Percentiles rank a stretch among this genome's conserved stretches.
Conservation (phyloP, 64 coral and sea anemone genomes). For the Stichodactyla helianthus region DNA sequence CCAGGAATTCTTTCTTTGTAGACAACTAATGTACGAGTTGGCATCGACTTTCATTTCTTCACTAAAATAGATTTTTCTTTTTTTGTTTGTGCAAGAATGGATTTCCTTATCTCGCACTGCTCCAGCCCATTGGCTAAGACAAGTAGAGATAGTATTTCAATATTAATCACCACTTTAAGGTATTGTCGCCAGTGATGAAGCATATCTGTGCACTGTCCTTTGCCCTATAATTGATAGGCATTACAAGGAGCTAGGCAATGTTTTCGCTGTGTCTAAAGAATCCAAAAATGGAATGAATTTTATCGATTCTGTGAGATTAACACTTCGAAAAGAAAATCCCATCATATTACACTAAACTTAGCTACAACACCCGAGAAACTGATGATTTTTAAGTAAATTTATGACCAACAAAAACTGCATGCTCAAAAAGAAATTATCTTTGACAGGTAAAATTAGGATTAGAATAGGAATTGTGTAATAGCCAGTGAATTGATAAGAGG, state of each 20-base stretch:
- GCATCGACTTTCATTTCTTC: no score
- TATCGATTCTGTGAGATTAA: background rate
- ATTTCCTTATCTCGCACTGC: background rate
- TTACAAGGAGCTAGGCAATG: background rate
- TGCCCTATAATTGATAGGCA: background rate
- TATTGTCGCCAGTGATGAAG: background rate
- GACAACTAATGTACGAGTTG: no score
- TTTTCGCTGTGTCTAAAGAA: background rate
- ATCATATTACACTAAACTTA: background rate
- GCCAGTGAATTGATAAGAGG: background rate
- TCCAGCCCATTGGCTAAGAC: no score
- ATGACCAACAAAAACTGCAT: background rate
- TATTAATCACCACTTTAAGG: background rate
- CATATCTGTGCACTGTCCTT: background rate
- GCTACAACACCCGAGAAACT: background rate
- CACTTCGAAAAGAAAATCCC: background rate
- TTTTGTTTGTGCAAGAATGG: background rate
- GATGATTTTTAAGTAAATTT: no score
- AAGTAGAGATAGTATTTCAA: background rate
- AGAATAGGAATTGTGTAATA: background rate
- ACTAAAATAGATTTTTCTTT: background rate
- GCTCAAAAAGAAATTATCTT: background rate
- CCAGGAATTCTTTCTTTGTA: background rate
- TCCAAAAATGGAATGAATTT: background rate
- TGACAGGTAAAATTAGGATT: background rate